Evolutionary conservation across 2,113 vertebrate species (phyloP).

Genomic region (Pipra filicauda): DNA sequence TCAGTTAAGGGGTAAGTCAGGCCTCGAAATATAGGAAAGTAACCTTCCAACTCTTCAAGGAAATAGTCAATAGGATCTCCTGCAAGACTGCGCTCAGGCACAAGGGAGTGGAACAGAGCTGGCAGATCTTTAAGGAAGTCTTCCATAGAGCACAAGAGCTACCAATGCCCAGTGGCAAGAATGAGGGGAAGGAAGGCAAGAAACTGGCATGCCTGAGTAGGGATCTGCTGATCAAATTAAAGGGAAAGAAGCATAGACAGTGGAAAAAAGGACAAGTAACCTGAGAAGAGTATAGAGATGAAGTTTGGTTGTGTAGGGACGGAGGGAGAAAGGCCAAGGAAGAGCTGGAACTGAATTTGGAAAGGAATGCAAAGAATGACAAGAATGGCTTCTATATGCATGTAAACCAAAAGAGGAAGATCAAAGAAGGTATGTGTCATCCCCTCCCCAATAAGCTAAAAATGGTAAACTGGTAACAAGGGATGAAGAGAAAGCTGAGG

Average conservation of each 20-base stretch:
- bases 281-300: not conserved
- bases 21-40: not conserved
- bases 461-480: not conserved
- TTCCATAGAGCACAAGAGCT: not conserved
- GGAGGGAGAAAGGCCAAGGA: not conserved
- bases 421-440: not conserved
- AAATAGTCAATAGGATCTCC: not conserved
- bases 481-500: not conserved
- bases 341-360: not conserved
- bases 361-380: not conserved
- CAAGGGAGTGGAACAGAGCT: not conserved
- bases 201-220: not conserved
- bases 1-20: accelerated
- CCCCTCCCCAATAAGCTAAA: not conserved
- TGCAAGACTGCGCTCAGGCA: not conserved
- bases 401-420: not conserved
- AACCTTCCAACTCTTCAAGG: not conserved
- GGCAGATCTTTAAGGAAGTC: not conserved
- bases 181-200: not conserved
- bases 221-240: not conserved
- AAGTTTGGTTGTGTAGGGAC: not conserved
- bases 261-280: not conserved
- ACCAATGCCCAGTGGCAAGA: not conserved
- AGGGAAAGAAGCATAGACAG: not conserved
- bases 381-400: not conserved